Percentiles rank a stretch among this genome's conserved stretches.
phyloP scores from a whole-genome alignment of 2,113 vertebrate species.

The Xiphophorus couchianus region DNA sequence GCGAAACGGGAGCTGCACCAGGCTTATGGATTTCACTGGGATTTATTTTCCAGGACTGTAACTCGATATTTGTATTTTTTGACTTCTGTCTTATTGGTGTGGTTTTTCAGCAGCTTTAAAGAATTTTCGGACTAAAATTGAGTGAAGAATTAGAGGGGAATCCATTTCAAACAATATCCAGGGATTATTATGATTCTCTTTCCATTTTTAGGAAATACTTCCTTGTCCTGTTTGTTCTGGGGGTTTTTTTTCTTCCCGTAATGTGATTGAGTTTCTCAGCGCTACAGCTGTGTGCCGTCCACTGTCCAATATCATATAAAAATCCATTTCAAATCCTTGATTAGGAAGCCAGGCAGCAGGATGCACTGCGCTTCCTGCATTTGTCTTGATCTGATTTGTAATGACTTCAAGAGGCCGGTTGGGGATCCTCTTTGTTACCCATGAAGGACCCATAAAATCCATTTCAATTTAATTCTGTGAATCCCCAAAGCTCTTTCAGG shows the following conservation, averaged over 20 bases:
- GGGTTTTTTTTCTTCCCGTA: neutral
- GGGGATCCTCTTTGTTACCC: constrained; percentile 24
- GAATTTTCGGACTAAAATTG: neutral
- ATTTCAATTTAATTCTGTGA: constrained; percentile 33
- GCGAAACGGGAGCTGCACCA: constrained; percentile 4
- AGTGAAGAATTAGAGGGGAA: neutral
- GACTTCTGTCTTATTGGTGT: neutral
- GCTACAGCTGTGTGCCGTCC: constrained; percentile 22
- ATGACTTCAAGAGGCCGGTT: constrained; percentile 34
- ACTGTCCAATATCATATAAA: constrained; percentile 23
- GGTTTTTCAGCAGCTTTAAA: neutral
- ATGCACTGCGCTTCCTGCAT: constrained; percentile 36
- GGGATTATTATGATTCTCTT: neutral
- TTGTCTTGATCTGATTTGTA: constrained; percentile 39
- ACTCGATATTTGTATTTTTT: neutral
- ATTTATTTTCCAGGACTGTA: neutral
- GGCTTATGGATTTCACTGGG: neutral
- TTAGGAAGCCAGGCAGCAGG: constrained; percentile 38
- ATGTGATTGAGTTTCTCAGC: constrained; percentile 38
- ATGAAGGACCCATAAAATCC: constrained; percentile 37
- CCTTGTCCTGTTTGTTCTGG: constrained; percentile 6
- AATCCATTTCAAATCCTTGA: constrained; percentile 44
- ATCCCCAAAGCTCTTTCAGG: constrained; percentile 13
- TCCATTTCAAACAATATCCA: neutral
- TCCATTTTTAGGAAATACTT: constrained; percentile 17